phyloP scores from a whole-genome alignment of 2,888 invertebrate species.

The Melinopterus prodromus region DNA sequence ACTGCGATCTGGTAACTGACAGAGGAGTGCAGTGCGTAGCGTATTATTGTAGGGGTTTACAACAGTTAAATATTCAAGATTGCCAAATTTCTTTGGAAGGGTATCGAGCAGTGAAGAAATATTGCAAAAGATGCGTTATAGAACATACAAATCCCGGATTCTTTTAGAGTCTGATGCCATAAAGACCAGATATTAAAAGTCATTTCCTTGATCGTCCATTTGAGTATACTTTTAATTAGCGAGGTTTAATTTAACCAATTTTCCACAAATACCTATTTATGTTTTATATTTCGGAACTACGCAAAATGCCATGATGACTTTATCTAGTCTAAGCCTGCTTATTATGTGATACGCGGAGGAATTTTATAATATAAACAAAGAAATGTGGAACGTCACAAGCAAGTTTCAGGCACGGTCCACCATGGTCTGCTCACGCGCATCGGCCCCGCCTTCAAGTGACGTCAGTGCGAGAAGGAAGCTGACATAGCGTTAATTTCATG shows the following conservation, averaged over 20 bases:
- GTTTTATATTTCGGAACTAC: slow-evolving; percentile 24
- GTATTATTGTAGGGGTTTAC: slow-evolving; percentile 87
- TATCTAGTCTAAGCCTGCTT: not conserved
- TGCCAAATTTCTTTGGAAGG: slow-evolving; percentile 90
- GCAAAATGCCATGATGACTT: slow-evolving; percentile 7
- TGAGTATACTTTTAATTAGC: slow-evolving; percentile 25
- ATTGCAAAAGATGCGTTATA: slow-evolving; percentile 91
- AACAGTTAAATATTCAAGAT: slow-evolving; percentile 93
- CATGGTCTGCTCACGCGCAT: no score
- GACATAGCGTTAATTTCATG: no score
- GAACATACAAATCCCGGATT: slow-evolving; percentile 96
- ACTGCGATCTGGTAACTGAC: slow-evolving; percentile 92
- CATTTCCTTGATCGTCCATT: slow-evolving; percentile 14
- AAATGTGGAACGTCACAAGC: no score
- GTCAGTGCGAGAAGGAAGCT: no score
- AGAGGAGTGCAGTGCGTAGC: slow-evolving; percentile 88
- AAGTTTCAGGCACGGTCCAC: no score
- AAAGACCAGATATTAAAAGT: slow-evolving; percentile 57
- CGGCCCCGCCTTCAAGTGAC: no score
- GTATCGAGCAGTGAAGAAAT: slow-evolving; percentile 90
- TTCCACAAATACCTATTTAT: not conserved
- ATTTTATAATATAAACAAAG: not conserved
- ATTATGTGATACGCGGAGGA: not conserved
- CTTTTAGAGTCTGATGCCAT: slow-evolving; percentile 58
- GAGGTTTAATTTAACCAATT: not conserved